Evolutionary conservation across 2,113 vertebrate species (phyloP), one percentile per base, ranked within the genome.

Genomic region (Atractosteus spatula): DNA sequence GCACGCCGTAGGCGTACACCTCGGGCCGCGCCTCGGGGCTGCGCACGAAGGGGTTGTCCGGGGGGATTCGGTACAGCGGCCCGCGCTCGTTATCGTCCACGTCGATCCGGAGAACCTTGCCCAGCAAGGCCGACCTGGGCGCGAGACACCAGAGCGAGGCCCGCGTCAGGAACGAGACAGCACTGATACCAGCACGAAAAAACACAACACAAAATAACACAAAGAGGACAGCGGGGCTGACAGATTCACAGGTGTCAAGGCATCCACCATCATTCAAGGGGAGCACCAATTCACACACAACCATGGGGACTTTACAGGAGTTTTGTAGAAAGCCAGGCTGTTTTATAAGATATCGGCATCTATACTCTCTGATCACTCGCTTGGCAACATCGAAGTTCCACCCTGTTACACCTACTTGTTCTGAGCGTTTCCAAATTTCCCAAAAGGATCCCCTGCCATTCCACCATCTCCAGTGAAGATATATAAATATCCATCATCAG

Each of bases 391-490:
- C 10, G 47, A 5, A 51, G 47, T 51, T 51, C 47, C 29, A 29
- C 29, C 29, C 2, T 29, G 29, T 29, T 29, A 29, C 29, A 29
- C 29, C 80, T 89, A 98, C 97, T 96, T 98, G 92, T 99, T 99
- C 78, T 98, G 97, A 7, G 97, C 88, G 3, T 99, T 99, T 80
- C 97, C 97, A 73, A 93, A 96, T 78, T 91, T 86, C 5, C 97
- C 97, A 74, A 98, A 99, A 41, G 97, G 97, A 80, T 99, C 97
- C 75, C 97, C 97, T 3, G 95, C 97, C 96, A 98, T 98, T 54
- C 97, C 97, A 11, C 97, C 97, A 1, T 99, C 97, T 47, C 97
- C 97, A 13, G 96, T 99, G 79, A 99, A 99, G 82, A 98, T 92
- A 79, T 99, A 99, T 78, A 99, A 90, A 82, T 93, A 97, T 0